Percentiles rank a stretch among this genome's conserved stretches.
phyloP scores from a whole-genome alignment of 2,113 vertebrate species.

The Arizona elegans region DNA sequence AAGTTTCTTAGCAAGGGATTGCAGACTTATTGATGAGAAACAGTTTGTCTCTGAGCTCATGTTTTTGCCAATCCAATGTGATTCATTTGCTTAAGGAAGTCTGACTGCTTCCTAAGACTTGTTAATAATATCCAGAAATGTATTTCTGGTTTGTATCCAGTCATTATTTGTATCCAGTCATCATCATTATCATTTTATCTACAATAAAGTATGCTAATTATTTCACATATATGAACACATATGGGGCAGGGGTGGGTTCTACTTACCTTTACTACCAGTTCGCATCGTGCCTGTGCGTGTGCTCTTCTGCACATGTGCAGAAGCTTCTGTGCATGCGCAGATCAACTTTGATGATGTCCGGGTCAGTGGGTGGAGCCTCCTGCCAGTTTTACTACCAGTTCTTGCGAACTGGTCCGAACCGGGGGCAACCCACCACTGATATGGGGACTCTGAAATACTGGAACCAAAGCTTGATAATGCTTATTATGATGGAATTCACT shows the following conservation, averaged over 20 bases:
- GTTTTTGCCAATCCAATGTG: neutral
- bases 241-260: neutral
- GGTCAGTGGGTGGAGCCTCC: too few relatives aligned
- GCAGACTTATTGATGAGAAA: constrained; percentile 55
- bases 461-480: neutral
- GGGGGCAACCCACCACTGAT: neutral
- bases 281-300: too few relatives aligned
- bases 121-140: constrained; percentile 36
- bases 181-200: constrained; percentile 3
- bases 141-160: neutral
- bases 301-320: too few relatives aligned
- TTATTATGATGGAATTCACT: neutral
- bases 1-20: constrained; percentile 63
- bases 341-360: too few relatives aligned
- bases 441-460: neutral
- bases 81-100: constrained; percentile 33
- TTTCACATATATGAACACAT: neutral
- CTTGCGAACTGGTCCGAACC: too few relatives aligned
- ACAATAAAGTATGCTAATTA: neutral
- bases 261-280: too few relatives aligned
- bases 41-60: constrained; percentile 48
- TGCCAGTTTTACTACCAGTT: too few relatives aligned
- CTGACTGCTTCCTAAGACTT: constrained; percentile 42
- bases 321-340: too few relatives aligned
- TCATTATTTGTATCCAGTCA: neutral